Evolutionary conservation across 2,888 invertebrate genomes (phyloP), one percentile per base, ranked within the genome.

Genomic region (Chrysina gloriosa): DNA sequence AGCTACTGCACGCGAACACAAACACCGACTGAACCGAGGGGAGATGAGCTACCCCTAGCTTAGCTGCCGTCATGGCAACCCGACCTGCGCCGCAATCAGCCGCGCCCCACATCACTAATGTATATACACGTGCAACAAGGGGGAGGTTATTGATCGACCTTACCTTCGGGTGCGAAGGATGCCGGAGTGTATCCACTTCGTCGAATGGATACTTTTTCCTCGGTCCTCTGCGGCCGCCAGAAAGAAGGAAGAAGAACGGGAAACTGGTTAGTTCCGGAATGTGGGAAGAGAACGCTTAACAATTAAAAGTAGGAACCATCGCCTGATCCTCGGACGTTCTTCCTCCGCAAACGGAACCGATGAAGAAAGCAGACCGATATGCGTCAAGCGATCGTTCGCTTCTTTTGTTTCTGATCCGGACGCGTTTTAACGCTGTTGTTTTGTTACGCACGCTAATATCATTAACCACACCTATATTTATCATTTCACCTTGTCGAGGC

Each of bases 81-180:
- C 76, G 77, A 74, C 76, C 76, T 77, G 82, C 81, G 84, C 81
- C 85, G 84, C 82, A 78, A 82, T 82, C 72, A 74, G 74, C 85
- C 81, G 80, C 80, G 78, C 82, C 82, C 83, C 80, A 79, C 81
- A 82, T 82, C 81, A 82, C 82, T 82, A 82, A 82, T 82, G 82
- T 79, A 82, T 76, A 74, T 80, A 79, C 81, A 81, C 81, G 82
- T 79, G 79, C 77, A 76, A 67, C 76, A 58, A 74, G 70, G 73
- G 70, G 70, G 72, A 73, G 74, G 74, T 29, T 79, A 78, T 80
- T 79, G 79, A 79, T 79, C 77, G 72, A 65, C 45, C 72, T 74
- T 74, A 70, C 69, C 71, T 70, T 71, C 58, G 45, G 31, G 52
- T 48, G 42, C 39, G 45, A 23, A 66, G 70, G 70, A 64, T 69